These are phyloP conservation scores for Lacanobia wlatinum DNA, from an alignment of 2,888 invertebrate species.

Conservation along the genomic window DNA sequence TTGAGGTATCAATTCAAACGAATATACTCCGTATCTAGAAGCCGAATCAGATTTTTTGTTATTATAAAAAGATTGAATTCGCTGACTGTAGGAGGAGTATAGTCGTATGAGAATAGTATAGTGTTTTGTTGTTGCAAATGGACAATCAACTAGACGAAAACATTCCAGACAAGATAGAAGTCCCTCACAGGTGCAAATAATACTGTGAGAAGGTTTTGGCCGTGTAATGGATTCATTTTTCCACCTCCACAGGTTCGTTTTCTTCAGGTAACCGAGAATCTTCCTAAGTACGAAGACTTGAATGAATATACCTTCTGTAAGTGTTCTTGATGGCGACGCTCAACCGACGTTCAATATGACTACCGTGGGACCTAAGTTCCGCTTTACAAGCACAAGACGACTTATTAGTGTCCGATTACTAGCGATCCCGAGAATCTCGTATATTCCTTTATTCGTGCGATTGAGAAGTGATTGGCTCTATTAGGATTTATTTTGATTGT, in stretches of 20 bases:
- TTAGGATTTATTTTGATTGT: slow-evolving; percentile 45
- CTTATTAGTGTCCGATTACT: slow-evolving; percentile 63
- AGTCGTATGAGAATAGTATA: too few relatives aligned
- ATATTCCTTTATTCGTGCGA: slow-evolving; percentile 51
- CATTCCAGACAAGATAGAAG: too few relatives aligned
- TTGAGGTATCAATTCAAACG: too few relatives aligned
- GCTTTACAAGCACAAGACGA: slow-evolving; percentile 65
- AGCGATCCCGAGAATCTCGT: slow-evolving; percentile 43
- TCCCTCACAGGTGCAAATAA: too few relatives aligned
- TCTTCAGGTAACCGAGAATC: background rate
- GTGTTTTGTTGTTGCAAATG: background rate
- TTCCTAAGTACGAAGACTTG: too few relatives aligned
- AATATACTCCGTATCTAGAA: too few relatives aligned
- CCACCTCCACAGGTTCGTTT: background rate
- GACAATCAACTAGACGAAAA: background rate
- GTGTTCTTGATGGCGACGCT: background rate
- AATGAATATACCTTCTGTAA: slow-evolving; percentile 10
- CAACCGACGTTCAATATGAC: slow-evolving; percentile 54
- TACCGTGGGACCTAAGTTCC: slow-evolving; percentile 61
- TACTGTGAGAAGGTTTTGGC: background rate
- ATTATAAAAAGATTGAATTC: too few relatives aligned
- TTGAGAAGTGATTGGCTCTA: slow-evolving; percentile 49
- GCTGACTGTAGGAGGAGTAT: too few relatives aligned
- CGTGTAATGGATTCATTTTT: background rate
- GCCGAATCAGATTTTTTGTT: too few relatives aligned